phyloP scores from a whole-genome alignment of 92 coral and sea anemone genomes.

The Epizoanthus scotinus region DNA sequence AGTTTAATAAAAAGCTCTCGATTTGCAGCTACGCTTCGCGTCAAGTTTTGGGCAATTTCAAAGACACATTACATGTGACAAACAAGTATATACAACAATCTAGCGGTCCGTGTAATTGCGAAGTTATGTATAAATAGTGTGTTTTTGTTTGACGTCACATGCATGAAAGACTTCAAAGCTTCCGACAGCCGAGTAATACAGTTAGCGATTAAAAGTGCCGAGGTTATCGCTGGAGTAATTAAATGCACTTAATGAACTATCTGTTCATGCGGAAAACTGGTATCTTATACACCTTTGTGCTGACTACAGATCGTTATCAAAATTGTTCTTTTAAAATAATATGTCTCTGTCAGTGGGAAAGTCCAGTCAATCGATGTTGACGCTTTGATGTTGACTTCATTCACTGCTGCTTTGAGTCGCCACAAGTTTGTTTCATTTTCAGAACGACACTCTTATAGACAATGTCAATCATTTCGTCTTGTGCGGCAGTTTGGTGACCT shows the following conservation, averaged over 20 bases:
- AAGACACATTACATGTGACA: slow-evolving; percentile 26
- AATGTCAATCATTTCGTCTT: not conserved
- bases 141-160: slow-evolving; percentile 46
- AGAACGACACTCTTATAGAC: not conserved
- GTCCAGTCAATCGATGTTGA: not conserved
- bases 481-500: not conserved
- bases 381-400: not conserved
- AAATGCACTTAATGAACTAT: slow-evolving; percentile 38
- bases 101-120: slow-evolving; percentile 39
- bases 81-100: slow-evolving; percentile 19
- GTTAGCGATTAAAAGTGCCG: slow-evolving; percentile 43
- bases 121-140: slow-evolving; percentile 36
- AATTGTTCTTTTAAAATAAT: slow-evolving; percentile 34
- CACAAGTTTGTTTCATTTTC: not conserved
- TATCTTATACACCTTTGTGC: slow-evolving; percentile 6
- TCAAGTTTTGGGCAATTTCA: slow-evolving; percentile 16
- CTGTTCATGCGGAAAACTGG: slow-evolving; percentile 37
- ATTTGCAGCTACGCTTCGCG: not conserved
- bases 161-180: slow-evolving; percentile 42
- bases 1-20: not conserved
- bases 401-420: too few species aligned
- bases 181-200: slow-evolving; percentile 34
- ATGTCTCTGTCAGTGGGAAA: not conserved
- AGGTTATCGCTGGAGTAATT: slow-evolving; percentile 25
- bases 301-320: slow-evolving; percentile 13